phyloP scores from a whole-genome alignment of 2,113 vertebrate genomes.

The Pygoscelis adeliae region DNA sequence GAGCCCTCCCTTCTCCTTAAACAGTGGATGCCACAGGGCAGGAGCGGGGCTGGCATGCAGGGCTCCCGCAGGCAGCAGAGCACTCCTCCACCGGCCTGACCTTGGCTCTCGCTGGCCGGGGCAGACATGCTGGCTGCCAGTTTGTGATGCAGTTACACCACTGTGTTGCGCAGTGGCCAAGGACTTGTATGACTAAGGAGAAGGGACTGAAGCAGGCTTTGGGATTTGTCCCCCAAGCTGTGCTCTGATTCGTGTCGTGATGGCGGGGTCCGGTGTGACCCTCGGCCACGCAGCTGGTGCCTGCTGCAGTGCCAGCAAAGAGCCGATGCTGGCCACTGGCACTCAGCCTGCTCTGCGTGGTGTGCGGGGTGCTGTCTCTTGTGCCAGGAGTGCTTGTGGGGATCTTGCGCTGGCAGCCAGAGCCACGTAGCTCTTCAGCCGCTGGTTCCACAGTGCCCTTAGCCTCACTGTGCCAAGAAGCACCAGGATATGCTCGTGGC shows the following conservation, averaged over 20 bases:
- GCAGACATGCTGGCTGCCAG: not conserved
- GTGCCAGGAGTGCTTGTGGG: not conserved
- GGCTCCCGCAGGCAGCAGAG: not conserved
- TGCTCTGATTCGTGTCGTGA: fast-evolving
- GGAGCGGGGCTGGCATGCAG: not conserved
- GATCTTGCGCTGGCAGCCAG: not conserved
- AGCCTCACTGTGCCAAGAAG: not conserved
- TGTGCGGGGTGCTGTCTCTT: fast-evolving
- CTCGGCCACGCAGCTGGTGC: not conserved
- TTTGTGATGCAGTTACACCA: not conserved
- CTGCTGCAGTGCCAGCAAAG: not conserved
- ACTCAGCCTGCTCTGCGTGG: fast-evolving
- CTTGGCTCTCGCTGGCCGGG: not conserved
- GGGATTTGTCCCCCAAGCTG: not conserved
- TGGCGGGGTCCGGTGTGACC: fast-evolving
- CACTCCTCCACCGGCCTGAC: not conserved
- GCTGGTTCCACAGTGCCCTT: not conserved
- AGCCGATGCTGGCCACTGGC: fast-evolving
- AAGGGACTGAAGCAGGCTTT: not conserved
- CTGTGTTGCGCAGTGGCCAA: not conserved
- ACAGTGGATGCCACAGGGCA: not conserved
- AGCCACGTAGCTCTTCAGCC: not conserved
- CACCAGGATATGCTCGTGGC: not conserved
- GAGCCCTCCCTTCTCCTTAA: not conserved
- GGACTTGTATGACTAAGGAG: not conserved